These are phyloP conservation scores for Eulithis prunata DNA, from an alignment of 2,888 invertebrate genomes.

Conservation along the genomic window DNA sequence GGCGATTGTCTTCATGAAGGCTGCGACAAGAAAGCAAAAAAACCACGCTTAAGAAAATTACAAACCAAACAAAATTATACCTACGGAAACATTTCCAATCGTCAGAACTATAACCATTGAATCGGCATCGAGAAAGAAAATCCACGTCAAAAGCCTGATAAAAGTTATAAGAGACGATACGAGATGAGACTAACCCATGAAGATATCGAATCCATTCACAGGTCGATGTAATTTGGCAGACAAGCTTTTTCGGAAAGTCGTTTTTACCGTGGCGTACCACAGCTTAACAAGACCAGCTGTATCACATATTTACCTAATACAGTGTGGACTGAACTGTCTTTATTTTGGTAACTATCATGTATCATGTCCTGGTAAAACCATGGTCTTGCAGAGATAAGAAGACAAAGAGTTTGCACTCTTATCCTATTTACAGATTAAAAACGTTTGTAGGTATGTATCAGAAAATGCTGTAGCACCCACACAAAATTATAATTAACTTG, in stretches of 20 bases:
- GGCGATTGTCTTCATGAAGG: too few species aligned
- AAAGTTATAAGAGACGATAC: conserved; percentile 29
- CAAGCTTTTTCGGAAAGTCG: conserved; percentile 59
- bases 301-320: too few species aligned
- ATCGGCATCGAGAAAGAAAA: conserved; percentile 12
- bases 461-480: too few species aligned
- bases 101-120: conserved; percentile 9
- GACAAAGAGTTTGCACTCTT: too few species aligned
- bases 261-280: conserved; percentile 43
- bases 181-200: conserved; percentile 29
- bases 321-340: background rate
- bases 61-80: conserved; percentile 4
- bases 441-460: too few species aligned
- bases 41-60: background rate
- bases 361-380: too few species aligned
- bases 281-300: conserved; percentile 9
- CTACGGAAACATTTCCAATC: conserved; percentile 8
- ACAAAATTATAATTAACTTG: too few species aligned
- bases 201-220: conserved; percentile 50
- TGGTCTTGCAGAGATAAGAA: too few species aligned
- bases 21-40: background rate
- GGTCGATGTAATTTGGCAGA: conserved; percentile 59
- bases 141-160: conserved; percentile 28
- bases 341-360: too few species aligned
- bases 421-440: too few species aligned